A percentile compares a stretch with the other conserved stretches of the same genome.
phyloP scores from a whole-genome alignment of 2,113 vertebrate species.

The Castor canadensis region DNA sequence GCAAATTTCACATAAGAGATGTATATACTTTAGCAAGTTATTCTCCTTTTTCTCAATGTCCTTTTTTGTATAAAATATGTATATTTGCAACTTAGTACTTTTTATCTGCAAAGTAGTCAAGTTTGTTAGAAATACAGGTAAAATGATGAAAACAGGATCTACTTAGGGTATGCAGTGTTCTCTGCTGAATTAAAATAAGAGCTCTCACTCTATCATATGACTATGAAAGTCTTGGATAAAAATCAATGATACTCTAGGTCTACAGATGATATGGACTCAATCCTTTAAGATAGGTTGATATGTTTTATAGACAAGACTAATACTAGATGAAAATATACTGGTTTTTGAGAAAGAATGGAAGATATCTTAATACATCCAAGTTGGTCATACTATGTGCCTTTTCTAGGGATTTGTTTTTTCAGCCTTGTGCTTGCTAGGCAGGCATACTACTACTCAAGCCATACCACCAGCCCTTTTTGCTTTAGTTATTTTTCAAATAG shows the following conservation, averaged over 20 bases:
- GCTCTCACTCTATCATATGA: not conserved
- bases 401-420: not conserved
- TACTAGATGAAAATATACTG: slow-evolving; percentile 14
- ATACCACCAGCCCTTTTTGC: no score
- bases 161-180: not conserved
- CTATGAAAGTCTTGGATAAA: not conserved
- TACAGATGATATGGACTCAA: slow-evolving; percentile 10
- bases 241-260: not conserved
- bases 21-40: slow-evolving; percentile 45
- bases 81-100: not conserved
- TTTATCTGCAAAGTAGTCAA: slow-evolving; percentile 45
- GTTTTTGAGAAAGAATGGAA: slow-evolving; percentile 38
- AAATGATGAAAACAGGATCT: slow-evolving; percentile 18
- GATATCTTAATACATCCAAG: slow-evolving; percentile 12
- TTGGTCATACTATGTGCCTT: slow-evolving; percentile 10
- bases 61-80: slow-evolving; percentile 25
- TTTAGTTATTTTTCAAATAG: no score
- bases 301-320: slow-evolving; percentile 22
- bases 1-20: slow-evolving; percentile 15
- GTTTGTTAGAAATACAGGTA: slow-evolving; percentile 37
- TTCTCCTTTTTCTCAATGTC: not conserved
- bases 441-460: no score
- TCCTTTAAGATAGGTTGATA: slow-evolving; percentile 11
- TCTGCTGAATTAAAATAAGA: slow-evolving; percentile 16
- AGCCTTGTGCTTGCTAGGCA: no score